Evolutionary conservation across 2,888 invertebrate genomes (phyloP), one percentile per base, ranked within the genome.

Genomic region (Callinectes sapidus): DNA sequence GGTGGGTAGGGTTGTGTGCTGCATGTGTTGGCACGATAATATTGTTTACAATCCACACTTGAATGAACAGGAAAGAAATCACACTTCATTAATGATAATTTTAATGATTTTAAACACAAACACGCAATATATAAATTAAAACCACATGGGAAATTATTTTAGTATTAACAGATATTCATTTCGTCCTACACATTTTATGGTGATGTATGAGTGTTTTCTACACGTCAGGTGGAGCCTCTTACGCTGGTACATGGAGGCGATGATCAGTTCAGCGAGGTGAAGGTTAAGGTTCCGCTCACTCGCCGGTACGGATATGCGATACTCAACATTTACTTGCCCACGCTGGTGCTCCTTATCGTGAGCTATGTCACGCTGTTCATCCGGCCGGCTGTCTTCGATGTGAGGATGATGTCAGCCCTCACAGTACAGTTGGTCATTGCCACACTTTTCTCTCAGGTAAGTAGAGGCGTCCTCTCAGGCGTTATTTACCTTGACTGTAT

Each of bases 301-400:
- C 87, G 94, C 5, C 89, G 92, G 42, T 92, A 88, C 16, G 94
- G 94, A 1, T 94, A 94, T 86, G 94, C 93, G 28, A 88, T 94
- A 48, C 93, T 94, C 54, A 94, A 92, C 91, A 94, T 94, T 86
- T 94, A 94, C 92, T 89, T 92, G 66, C 94, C 94, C 6, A 93
- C 93, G 0, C 61, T 94, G 54, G 92, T 94, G 54, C 91, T 94
- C 0, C 93, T 94, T 85, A 54, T 91, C 71, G 92, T 94, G 55
- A 92, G 92, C 90, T 94, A 93, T 91, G 86, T 94, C 23, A 94
- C 94, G 54, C 94, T 94, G 61, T 94, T 93, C 92, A 89, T 94
- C 90, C 86, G 94, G 86, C 88, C 93, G 1, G 23, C 88, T 39
- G 91, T 92, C 66, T 94, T 94, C 81, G 94, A 94, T 16, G 89